Conservation (phyloP, 2,797 vertebrate species). For the Carcharodon carcharias region DNA sequence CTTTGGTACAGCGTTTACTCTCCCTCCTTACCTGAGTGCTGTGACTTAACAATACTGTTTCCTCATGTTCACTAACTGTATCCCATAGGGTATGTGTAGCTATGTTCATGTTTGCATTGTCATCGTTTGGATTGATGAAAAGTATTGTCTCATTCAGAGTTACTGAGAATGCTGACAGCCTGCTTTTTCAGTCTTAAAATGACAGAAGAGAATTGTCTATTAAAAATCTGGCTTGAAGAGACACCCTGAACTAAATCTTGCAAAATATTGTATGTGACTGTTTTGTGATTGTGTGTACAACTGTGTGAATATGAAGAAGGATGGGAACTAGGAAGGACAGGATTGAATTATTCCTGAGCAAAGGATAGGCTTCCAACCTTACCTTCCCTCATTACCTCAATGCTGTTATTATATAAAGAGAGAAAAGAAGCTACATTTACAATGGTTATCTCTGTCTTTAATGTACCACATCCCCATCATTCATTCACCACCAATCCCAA, state of each 20-base stretch:
- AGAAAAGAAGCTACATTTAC: background rate
- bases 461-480: background rate
- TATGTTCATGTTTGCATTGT: background rate
- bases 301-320: background rate
- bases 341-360: background rate
- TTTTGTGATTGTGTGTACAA: background rate
- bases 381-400: background rate
- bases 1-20: background rate
- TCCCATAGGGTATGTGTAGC: no score
- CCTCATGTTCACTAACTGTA: background rate
- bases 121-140: background rate
- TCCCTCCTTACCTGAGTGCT: background rate
- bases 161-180: background rate
- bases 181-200: background rate
- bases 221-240: background rate
- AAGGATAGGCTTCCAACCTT: background rate
- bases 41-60: background rate
- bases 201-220: background rate
- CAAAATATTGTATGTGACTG: background rate
- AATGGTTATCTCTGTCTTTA: background rate
- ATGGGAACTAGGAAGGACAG: background rate
- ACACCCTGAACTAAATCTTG: background rate
- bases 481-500: no score
- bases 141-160: background rate
- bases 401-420: background rate